Conservation (phyloP, 92 coral and sea anemone genomes). For the Heteractis magnifica region DNA sequence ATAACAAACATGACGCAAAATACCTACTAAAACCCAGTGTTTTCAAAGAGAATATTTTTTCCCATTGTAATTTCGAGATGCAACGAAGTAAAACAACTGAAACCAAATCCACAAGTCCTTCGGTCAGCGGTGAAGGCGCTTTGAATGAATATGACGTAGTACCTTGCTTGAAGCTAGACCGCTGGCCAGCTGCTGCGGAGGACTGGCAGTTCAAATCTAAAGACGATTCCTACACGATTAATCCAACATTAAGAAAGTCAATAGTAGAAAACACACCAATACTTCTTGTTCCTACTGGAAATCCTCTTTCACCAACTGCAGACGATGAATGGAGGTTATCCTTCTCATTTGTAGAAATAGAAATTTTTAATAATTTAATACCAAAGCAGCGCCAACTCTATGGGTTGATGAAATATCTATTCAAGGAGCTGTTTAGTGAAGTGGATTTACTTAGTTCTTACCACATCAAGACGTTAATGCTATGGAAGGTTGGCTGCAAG, state of each 20-base stretch:
- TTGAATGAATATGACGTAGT: constrained; percentile 47
- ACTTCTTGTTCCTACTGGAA: constrained; percentile 46
- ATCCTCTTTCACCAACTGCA: constrained; percentile 25
- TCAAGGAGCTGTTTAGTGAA: constrained; percentile 31
- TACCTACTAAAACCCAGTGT: constrained; percentile 26
- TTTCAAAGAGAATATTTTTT: constrained; percentile 41
- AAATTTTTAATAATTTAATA: constrained; percentile 20
- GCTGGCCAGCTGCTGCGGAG: constrained; percentile 37
- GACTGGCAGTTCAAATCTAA: constrained; percentile 11
- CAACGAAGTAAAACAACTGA: constrained; percentile 21
- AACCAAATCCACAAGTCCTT: constrained; percentile 30
- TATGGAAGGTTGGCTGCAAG: constrained; percentile 34
- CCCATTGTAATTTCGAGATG: constrained; percentile 37
- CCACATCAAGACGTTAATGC: constrained; percentile 46
- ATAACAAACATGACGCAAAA: no score
- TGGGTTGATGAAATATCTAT: constrained; percentile 37
- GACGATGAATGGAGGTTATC: constrained; percentile 39
- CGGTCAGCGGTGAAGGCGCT: constrained; percentile 46
- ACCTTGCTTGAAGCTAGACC: constrained; percentile 36
- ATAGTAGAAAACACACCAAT: constrained; percentile 22
- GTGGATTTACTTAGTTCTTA: constrained; percentile 36
- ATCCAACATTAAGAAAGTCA: not conserved
- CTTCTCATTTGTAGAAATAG: constrained; percentile 48
- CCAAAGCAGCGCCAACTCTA: constrained; percentile 35
- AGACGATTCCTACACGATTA: not conserved